Evolutionary conservation across 2,797 vertebrate species (phyloP).

Genomic region (Pipistrellus nathusii): DNA sequence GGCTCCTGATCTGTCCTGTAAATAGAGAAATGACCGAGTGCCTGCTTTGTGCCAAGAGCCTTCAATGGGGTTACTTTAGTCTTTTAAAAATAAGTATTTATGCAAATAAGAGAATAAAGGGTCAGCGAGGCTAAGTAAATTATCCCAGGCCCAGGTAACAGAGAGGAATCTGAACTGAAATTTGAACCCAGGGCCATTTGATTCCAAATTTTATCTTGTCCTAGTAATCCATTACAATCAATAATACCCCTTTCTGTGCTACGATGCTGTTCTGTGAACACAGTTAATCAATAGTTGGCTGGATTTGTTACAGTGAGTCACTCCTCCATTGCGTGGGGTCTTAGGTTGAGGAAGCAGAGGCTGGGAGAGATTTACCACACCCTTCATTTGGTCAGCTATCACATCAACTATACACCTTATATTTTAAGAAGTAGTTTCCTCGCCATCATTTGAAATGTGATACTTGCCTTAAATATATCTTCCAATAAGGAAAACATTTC

Average conservation of each 20-base stretch:
- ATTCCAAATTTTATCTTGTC: background rate
- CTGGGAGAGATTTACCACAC: background rate
- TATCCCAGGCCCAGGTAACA: background rate
- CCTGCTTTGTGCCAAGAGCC: background rate
- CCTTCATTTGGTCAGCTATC: background rate
- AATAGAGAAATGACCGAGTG: conserved; percentile 28
- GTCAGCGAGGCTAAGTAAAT: background rate
- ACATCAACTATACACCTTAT: background rate
- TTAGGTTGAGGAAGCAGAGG: background rate
- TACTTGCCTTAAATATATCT: conserved; percentile 7
- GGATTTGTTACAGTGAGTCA: background rate
- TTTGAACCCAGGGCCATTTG: background rate
- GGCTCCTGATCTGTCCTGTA: background rate
- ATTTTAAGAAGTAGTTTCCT: conserved; percentile 15
- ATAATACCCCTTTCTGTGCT: background rate
- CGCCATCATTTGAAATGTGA: conserved; percentile 32
- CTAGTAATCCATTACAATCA: background rate
- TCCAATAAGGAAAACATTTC: conserved; percentile 12
- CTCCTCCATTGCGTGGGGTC: background rate
- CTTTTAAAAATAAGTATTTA: background rate
- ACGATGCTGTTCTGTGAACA: background rate
- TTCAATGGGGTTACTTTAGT: conserved; percentile 23
- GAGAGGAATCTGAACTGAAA: conserved; percentile 29
- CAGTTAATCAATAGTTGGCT: background rate
- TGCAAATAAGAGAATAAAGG: background rate